phyloP scores from a whole-genome alignment of 2,888 invertebrate species.

The Calliopum simillimum region DNA sequence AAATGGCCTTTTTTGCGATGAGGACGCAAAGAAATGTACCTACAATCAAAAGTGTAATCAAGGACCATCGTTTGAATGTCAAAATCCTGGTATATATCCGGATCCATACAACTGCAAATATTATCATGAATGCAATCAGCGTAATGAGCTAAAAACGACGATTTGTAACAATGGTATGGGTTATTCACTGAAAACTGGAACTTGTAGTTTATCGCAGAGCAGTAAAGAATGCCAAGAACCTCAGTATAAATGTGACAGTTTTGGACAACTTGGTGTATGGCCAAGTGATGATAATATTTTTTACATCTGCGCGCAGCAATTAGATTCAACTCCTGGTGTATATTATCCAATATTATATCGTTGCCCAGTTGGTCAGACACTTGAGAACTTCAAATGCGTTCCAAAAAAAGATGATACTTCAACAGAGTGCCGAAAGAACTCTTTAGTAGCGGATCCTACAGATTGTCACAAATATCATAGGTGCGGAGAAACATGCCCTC shows the following conservation, averaged over 20 bases:
- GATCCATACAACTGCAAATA: slow-evolving; percentile 63
- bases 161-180: slow-evolving; percentile 53
- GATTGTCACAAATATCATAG: slow-evolving; percentile 39
- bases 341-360: slow-evolving; percentile 57
- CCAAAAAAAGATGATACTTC: slow-evolving; percentile 15
- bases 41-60: slow-evolving; percentile 39
- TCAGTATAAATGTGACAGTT: slow-evolving; percentile 53
- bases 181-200: slow-evolving; percentile 51
- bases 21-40: slow-evolving; percentile 42
- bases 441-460: slow-evolving; percentile 22
- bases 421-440: background rate
- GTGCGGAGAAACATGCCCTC: slow-evolving; percentile 47
- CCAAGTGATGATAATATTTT: slow-evolving; percentile 53
- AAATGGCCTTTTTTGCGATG: slow-evolving; percentile 55
- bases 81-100: slow-evolving; percentile 55
- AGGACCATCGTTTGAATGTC: slow-evolving; percentile 55
- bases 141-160: slow-evolving; percentile 48
- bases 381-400: slow-evolving; percentile 45
- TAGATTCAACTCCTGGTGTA: slow-evolving; percentile 17
- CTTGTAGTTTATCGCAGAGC: slow-evolving; percentile 50
- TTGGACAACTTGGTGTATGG: slow-evolving; percentile 56
- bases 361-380: slow-evolving; percentile 51
- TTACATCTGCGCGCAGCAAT: slow-evolving; percentile 55
- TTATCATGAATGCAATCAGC: slow-evolving; percentile 57
- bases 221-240: slow-evolving; percentile 49